Percentiles rank a stretch among this genome's conserved stretches.
Evolutionary conservation across 1,140 invertebrate genomes (phyloP).

Genomic region (Drosophila baimaii): DNA sequence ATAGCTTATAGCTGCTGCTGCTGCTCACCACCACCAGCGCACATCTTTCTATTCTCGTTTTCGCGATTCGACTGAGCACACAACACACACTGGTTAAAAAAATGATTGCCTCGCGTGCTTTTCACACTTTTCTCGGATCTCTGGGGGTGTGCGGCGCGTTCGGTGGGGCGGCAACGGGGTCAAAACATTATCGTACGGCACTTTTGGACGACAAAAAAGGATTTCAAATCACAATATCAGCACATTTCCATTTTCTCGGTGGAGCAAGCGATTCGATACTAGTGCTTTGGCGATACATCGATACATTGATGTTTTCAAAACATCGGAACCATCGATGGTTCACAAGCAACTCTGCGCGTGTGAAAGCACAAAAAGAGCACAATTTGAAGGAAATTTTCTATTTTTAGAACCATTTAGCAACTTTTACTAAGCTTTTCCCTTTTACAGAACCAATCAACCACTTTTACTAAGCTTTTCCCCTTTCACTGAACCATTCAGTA

Average conservation of each 20-base stretch:
- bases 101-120: slow-evolving; percentile 50
- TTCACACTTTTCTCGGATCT: slow-evolving; percentile 9
- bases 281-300: too few species aligned
- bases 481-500: too few species aligned
- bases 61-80: slow-evolving; percentile 68
- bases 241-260: slow-evolving; percentile 58
- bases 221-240: slow-evolving; percentile 65
- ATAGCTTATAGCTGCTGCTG: slow-evolving; percentile 24
- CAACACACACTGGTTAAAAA: slow-evolving; percentile 55
- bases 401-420: too few species aligned
- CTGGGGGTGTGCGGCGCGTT: not conserved
- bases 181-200: slow-evolving; percentile 48
- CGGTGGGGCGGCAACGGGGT: not conserved
- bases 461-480: too few species aligned
- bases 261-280: too few species aligned
- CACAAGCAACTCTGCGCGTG: too few species aligned
- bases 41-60: slow-evolving; percentile 78
- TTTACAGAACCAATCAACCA: too few species aligned
- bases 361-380: too few species aligned
- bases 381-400: too few species aligned
- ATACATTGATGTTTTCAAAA: too few species aligned
- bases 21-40: slow-evolving; percentile 47
- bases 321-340: too few species aligned
- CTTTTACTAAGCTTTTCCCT: too few species aligned
- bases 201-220: slow-evolving; percentile 52